Conservation (phyloP, 2,888 invertebrate genomes). For the Electrophaes corylata region DNA sequence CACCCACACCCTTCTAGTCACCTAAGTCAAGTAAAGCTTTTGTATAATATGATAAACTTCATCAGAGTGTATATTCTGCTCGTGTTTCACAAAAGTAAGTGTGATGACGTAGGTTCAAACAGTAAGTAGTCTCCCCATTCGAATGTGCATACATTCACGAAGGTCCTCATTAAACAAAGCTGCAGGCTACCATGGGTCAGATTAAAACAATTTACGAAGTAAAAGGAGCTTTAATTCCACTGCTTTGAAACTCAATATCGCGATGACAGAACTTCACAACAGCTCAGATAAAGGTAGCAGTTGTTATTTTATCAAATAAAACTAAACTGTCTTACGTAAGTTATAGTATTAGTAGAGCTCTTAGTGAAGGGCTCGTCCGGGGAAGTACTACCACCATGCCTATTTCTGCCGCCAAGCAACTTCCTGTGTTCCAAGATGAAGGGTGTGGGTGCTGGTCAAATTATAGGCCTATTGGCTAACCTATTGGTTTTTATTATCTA, state of each 20-base stretch:
- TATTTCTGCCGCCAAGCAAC: too few relatives aligned
- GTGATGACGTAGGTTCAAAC: slow-evolving; percentile 30
- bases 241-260: not conserved
- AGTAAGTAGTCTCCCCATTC: slow-evolving; percentile 45
- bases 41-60: too few relatives aligned
- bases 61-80: too few relatives aligned
- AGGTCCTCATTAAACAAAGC: slow-evolving; percentile 64
- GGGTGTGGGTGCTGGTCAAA: too few relatives aligned
- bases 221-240: not conserved
- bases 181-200: slow-evolving; percentile 44
- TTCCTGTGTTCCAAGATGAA: too few relatives aligned
- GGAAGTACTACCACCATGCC: too few relatives aligned
- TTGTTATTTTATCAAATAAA: not conserved
- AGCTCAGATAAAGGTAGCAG: not conserved
- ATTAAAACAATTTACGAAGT: not conserved
- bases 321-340: not conserved
- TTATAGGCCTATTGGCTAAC: too few relatives aligned
- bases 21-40: too few relatives aligned
- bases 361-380: too few relatives aligned
- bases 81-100: not conserved
- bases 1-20: too few relatives aligned
- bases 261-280: not conserved
- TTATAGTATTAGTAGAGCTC: not conserved
- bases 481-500: too few relatives aligned
- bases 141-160: slow-evolving; percentile 55